These are phyloP conservation scores for Oopsacas minuta DNA, from an alignment of 37 sponge, comb jelly and placozoan species.

Conservation along the genomic window DNA sequence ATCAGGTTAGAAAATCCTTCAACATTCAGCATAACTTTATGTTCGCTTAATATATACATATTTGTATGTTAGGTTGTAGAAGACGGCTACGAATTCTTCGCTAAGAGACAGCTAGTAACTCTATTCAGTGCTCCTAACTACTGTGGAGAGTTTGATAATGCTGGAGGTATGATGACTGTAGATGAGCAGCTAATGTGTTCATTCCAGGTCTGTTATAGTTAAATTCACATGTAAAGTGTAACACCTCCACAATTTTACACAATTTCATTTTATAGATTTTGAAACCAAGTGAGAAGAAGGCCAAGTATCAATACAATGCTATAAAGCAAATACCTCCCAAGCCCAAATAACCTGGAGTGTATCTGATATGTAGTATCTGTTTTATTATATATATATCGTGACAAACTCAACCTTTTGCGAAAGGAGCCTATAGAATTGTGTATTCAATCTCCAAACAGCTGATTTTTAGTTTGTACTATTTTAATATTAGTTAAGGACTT, in stretches of 20 bases:
- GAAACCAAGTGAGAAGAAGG: constrained; percentile 97
- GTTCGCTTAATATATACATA: not conserved
- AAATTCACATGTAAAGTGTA: not conserved
- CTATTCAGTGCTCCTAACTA: constrained; percentile 93
- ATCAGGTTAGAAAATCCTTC: constrained; percentile 53
- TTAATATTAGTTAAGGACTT: not conserved
- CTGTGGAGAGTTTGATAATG: constrained; percentile 96
- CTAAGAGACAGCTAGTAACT: constrained; percentile 86
- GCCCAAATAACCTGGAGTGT: not conserved
- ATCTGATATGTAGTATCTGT: not conserved
- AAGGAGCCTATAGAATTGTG: constrained; percentile 3
- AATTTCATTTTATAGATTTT: constrained; percentile 51
- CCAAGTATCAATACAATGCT: constrained; percentile 92
- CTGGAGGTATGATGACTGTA: constrained; percentile 94
- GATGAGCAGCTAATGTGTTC: constrained; percentile 93
- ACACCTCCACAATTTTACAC: not conserved
- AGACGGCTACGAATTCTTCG: constrained; percentile 96
- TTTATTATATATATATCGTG: constrained; percentile 5
- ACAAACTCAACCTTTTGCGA: constrained; percentile 11
- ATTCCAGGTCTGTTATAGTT: constrained; percentile 48
- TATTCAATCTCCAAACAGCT: not conserved
- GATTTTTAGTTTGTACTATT: constrained; percentile 11
- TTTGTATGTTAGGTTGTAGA: constrained; percentile 55
- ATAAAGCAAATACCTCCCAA: constrained; percentile 38
- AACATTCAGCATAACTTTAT: not conserved